Base-by-base conservation (phyloP, 2,113 vertebrate species). In the Natator depressus region DNA sequence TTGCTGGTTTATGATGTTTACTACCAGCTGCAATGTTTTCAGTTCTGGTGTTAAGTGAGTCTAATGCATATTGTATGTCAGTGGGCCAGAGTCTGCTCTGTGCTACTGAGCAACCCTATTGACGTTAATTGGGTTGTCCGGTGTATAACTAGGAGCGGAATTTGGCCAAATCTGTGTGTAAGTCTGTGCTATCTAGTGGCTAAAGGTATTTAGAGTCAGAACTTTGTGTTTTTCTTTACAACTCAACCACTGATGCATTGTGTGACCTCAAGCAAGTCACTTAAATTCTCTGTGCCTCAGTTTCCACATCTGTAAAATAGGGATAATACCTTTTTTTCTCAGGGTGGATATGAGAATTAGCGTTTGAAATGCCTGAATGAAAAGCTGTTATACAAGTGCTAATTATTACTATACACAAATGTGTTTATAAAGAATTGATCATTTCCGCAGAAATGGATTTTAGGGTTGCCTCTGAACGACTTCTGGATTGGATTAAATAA, bases 401-500 rank as follows among this genome's bases (percentile, higher is more conserved):
- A 1, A 17, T 49, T 35, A 24, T 55, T 82, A 57, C 11, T 47
- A 16, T 69, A 20, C 78, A 53, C 49, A 82, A 24, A 85, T 42
- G 82, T 82, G 6, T 35, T 38, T 47, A 53, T 35, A 54, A 89
- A 85, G 29, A 20, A 53, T 72, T 22, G n/a, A 50, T 88, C 1
- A 8, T 82, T 93, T 84, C 53, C 46, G 6, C 79, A 90, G 88
- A 93, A 95, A 1, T 80, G 93, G 85, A 90, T 94, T 76, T 85
- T 94, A 83, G 38, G 75, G 80, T 51, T 92, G 80, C 53, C 76
- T 25, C 65, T 90, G 87, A 81, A 80, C 14, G 50, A 85, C 80
- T 92, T 92, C 79, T 92, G 91, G 91, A 88, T 54, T 85, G 91
- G 91, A 89, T 27, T 92, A 57, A 92, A 92, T 89, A 92, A 92